These are phyloP conservation scores for Pachymerium ferrugineum DNA, from an alignment of 2,888 invertebrate species.

Conservation along the genomic window DNA sequence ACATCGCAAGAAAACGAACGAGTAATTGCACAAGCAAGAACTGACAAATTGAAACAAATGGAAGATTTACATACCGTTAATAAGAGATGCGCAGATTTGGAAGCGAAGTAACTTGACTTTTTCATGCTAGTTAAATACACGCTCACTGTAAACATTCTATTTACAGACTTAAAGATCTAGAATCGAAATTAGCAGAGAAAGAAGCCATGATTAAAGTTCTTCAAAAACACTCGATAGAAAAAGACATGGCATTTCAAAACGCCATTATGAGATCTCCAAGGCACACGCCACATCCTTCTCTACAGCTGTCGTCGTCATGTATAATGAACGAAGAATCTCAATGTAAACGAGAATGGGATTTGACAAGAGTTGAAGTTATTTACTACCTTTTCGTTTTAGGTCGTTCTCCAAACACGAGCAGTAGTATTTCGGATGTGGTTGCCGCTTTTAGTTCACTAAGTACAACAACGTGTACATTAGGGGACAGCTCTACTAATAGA, in stretches of 20 bases:
- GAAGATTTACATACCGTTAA: slow-evolving; percentile 80
- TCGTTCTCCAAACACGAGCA: neutral
- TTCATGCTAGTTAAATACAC: neutral
- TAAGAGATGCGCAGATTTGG: slow-evolving; percentile 76
- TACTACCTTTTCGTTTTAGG: neutral
- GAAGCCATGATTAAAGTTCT: slow-evolving; percentile 86
- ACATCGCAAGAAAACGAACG: slow-evolving; percentile 77
- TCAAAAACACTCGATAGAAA: slow-evolving; percentile 53
- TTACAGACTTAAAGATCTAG: slow-evolving; percentile 66
- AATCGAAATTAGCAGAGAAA: slow-evolving; percentile 78
- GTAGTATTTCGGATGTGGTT: neutral
- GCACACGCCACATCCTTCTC: slow-evolving; percentile 41
- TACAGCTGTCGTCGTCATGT: slow-evolving; percentile 33
- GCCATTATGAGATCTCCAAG: slow-evolving; percentile 44
- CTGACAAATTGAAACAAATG: slow-evolving; percentile 80
- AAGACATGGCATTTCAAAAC: slow-evolving; percentile 40
- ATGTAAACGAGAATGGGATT: neutral
- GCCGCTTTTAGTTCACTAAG: neutral
- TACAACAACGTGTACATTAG: neutral
- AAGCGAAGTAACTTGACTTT: slow-evolving; percentile 75
- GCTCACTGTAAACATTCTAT: neutral
- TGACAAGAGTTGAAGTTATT: neutral
- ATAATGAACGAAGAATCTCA: slow-evolving; percentile 34
- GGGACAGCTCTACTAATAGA: neutral
- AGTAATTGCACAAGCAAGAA: slow-evolving; percentile 75